Evolutionary conservation across 2,888 invertebrate species (phyloP).

Genomic region (Dermolepida albohirtum): DNA sequence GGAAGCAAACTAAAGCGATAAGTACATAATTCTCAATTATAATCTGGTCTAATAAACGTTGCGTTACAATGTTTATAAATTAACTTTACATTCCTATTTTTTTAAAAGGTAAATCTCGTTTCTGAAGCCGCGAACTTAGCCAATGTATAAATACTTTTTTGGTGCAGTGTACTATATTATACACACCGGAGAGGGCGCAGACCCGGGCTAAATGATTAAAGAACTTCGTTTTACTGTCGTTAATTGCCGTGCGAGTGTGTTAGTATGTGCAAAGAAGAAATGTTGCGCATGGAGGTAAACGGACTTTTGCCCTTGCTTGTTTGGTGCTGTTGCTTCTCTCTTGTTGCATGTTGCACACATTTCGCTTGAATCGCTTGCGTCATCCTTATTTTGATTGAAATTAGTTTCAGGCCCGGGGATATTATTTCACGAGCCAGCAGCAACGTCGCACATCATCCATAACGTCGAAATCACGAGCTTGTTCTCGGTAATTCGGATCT

Average conservation of each 20-base stretch:
- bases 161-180: too few species aligned
- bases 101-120: too few species aligned
- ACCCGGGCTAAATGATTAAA: conserved; percentile 32
- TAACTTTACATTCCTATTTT: too few species aligned
- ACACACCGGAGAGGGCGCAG: conserved; percentile 37
- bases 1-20: too few species aligned
- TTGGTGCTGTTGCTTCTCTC: conserved; percentile 6
- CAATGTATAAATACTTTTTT: too few species aligned
- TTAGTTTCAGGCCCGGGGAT: conserved; percentile 41
- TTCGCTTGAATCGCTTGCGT: conserved; percentile 39
- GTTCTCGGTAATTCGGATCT: neutral
- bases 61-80: too few species aligned
- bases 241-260: conserved; percentile 28
- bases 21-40: too few species aligned
- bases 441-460: neutral
- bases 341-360: conserved; percentile 12
- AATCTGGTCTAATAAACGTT: too few species aligned
- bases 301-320: conserved; percentile 64
- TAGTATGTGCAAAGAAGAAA: conserved; percentile 38
- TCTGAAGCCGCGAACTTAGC: too few species aligned
- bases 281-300: conserved; percentile 58
- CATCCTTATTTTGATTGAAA: conserved; percentile 45
- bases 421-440: conserved; percentile 30
- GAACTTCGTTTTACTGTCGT: conserved; percentile 38
- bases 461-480: neutral